Evolutionary conservation across 1,140 invertebrate species (phyloP).

Genomic region (Zaprionus inermis): DNA sequence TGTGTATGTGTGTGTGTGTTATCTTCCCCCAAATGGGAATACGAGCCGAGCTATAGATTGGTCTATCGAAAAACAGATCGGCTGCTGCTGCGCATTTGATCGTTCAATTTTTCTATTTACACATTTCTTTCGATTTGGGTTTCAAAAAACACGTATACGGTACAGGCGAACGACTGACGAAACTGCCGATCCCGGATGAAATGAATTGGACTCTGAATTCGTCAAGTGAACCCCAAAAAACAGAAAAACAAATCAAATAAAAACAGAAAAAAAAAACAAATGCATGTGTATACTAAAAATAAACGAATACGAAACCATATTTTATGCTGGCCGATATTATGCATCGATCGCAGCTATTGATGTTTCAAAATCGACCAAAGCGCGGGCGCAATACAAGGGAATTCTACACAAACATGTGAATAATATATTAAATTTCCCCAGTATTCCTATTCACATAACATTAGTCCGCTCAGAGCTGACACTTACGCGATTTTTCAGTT

Average conservation of each 20-base stretch:
- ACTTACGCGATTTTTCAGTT: neutral
- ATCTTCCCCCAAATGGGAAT: conserved; percentile 62
- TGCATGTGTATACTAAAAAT: neutral
- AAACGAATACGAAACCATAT: neutral
- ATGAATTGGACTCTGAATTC: neutral
- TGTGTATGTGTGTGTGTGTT: conserved; percentile 36
- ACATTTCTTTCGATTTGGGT: conserved; percentile 34
- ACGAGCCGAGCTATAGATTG: conserved; percentile 59
- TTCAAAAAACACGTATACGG: neutral
- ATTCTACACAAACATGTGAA: neutral
- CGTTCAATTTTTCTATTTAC: conserved; percentile 23
- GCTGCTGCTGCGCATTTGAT: conserved; percentile 52
- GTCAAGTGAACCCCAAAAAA: conserved; percentile 3
- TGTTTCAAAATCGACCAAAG: neutral
- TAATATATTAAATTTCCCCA: neutral
- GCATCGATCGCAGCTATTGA: neutral
- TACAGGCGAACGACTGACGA: neutral
- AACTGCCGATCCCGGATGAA: conserved; percentile 10
- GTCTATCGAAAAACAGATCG: conserved; percentile 50
- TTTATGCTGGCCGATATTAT: conserved; percentile 6
- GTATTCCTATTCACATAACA: neutral
- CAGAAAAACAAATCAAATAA: neutral
- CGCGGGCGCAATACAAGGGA: neutral
- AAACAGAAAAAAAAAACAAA: neutral
- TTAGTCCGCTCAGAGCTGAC: neutral